Evolutionary conservation across 2,113 vertebrate species (phyloP).

Genomic region (Trogon surrucura): DNA sequence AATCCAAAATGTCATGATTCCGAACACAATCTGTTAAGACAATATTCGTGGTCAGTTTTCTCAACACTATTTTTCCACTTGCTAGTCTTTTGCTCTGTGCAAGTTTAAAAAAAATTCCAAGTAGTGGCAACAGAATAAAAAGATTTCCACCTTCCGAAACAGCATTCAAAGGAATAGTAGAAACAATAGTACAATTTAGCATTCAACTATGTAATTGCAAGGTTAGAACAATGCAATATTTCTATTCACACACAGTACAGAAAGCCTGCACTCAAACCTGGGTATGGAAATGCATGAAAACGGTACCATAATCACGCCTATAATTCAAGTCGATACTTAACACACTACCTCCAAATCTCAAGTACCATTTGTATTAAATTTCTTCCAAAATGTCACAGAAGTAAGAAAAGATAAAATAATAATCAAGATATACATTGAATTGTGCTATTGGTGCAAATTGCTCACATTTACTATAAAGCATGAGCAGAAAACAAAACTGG

Average conservation of each 20-base stretch:
- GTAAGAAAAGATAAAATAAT: background rate
- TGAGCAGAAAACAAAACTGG: background rate
- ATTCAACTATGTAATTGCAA: background rate
- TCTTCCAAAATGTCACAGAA: background rate
- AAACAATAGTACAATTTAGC: background rate
- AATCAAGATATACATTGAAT: conserved; percentile 52
- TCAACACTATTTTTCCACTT: background rate
- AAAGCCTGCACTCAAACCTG: background rate
- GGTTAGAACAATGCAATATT: background rate
- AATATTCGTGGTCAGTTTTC: background rate
- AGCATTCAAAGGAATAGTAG: background rate
- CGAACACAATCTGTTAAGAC: background rate
- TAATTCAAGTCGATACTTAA: background rate
- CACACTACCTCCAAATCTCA: background rate
- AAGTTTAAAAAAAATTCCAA: background rate
- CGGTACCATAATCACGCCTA: background rate
- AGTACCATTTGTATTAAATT: background rate
- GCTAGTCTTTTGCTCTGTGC: background rate
- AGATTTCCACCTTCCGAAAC: background rate
- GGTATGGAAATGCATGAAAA: background rate
- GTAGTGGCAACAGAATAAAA: background rate
- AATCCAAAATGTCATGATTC: background rate
- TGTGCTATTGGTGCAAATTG: background rate
- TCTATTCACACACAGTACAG: background rate
- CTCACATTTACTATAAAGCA: background rate